These are phyloP conservation scores for Lochmaea capreae DNA, from an alignment of 2,888 invertebrate species.

Conservation along the genomic window DNA sequence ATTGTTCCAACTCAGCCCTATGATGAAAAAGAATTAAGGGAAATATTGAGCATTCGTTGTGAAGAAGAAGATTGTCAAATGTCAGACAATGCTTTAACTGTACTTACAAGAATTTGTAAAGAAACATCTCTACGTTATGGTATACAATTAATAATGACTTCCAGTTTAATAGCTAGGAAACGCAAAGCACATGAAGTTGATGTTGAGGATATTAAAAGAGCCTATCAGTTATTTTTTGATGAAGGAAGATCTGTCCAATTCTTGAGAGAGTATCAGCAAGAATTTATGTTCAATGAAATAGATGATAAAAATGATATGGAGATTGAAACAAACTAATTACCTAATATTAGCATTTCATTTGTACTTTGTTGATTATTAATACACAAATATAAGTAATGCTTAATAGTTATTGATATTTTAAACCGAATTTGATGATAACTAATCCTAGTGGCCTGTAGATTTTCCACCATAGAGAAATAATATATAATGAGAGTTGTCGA, in stretches of 20 bases:
- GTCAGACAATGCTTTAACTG: constrained; percentile 88
- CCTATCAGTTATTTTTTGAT: constrained; percentile 94
- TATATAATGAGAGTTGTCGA: no score
- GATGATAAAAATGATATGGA: constrained; percentile 53
- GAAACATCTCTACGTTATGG: constrained; percentile 96
- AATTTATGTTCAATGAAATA: constrained; percentile 89
- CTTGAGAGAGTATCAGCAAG: constrained; percentile 94
- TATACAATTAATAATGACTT: constrained; percentile 96
- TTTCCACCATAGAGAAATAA: no score
- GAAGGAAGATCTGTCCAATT: constrained; percentile 94
- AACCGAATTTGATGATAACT: no score
- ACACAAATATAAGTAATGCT: background rate
- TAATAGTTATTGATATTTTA: no score
- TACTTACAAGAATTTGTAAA: constrained; percentile 91
- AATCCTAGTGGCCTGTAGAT: no score
- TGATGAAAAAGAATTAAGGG: constrained; percentile 86
- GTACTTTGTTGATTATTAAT: background rate
- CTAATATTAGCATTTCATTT: background rate
- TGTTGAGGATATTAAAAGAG: constrained; percentile 94
- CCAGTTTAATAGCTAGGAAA: constrained; percentile 91
- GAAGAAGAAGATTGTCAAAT: constrained; percentile 99
- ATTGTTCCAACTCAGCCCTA: constrained; percentile 94
- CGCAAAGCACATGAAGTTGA: constrained; percentile 86
- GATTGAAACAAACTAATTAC: constrained; percentile 43
- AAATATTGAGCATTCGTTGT: constrained; percentile 87